Percentiles rank a stretch among this genome's conserved stretches.
Evolutionary conservation across 2,888 invertebrate genomes (phyloP).

Genomic region (Rhorus exstirpatorius): DNA sequence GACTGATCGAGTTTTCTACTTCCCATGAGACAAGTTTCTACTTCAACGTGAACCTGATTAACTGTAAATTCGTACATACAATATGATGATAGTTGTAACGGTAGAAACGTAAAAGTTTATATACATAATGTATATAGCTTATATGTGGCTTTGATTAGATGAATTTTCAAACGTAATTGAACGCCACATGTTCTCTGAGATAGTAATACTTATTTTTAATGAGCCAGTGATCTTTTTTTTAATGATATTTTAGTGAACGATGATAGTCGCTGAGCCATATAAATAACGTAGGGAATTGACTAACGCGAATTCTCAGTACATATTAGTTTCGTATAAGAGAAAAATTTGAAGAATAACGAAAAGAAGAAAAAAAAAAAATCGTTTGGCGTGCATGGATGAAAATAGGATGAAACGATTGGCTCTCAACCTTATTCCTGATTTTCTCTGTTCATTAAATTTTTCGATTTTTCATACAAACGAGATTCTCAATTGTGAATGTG

Average conservation of each 20-base stretch:
- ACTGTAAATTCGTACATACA: conserved; percentile 48
- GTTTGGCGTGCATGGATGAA: too few species aligned
- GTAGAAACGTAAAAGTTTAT: conserved; percentile 4
- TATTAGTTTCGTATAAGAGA: conserved; percentile 9
- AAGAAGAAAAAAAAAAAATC: background rate
- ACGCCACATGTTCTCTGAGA: conserved; percentile 30
- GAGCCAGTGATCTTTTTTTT: conserved; percentile 44
- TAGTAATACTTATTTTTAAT: conserved; percentile 39
- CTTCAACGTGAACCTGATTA: conserved; percentile 61
- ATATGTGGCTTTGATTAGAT: conserved; percentile 64
- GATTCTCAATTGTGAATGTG: background rate
- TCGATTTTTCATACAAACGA: background rate
- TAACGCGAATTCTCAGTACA: background rate
- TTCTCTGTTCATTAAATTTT: background rate
- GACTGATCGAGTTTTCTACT: conserved; percentile 23
- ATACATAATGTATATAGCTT: conserved; percentile 29
- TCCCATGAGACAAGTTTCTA: conserved; percentile 40
- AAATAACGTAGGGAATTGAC: background rate
- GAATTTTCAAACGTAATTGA: conserved; percentile 34
- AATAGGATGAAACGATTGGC: too few species aligned
- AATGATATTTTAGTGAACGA: conserved; percentile 23
- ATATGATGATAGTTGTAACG: conserved; percentile 13
- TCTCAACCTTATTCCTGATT: too few species aligned
- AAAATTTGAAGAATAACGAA: background rate
- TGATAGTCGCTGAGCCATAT: conserved; percentile 1